phyloP scores from a whole-genome alignment of 2,113 vertebrate genomes.

The Oryctolagus cuniculus region DNA sequence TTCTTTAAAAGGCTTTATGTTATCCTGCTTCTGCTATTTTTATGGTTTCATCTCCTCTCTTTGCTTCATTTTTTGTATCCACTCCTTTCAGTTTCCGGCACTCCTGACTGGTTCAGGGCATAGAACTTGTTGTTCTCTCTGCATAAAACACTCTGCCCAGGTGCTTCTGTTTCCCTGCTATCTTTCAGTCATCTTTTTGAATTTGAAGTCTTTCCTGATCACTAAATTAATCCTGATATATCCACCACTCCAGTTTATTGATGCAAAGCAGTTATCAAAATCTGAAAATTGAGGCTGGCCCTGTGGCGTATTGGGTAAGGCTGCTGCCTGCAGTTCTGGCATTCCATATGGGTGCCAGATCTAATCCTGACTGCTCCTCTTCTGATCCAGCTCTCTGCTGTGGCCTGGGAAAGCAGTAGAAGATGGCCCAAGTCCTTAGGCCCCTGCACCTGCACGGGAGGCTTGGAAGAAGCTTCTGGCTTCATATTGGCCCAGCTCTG shows the following conservation, averaged over 20 bases:
- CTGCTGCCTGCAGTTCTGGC: too few species aligned
- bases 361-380: too few species aligned
- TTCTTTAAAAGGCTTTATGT: not conserved
- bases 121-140: not conserved
- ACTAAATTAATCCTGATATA: not conserved
- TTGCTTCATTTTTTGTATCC: not conserved
- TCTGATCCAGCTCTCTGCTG: too few species aligned
- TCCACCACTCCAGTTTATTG: not conserved
- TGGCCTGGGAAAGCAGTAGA: too few species aligned
- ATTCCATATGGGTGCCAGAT: too few species aligned
- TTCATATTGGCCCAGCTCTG: too few species aligned
- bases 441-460: too few species aligned
- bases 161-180: not conserved
- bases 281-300: not conserved
- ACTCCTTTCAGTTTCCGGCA: not conserved
- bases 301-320: too few species aligned
- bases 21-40: not conserved
- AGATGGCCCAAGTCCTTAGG: too few species aligned
- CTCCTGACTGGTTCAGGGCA: not conserved
- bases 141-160: not conserved
- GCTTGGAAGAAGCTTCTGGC: too few species aligned
- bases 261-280: not conserved
- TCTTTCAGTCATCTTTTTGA: not conserved
- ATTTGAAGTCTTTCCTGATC: not conserved
- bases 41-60: not conserved